Evolutionary conservation across 92 coral and sea anemone genomes (phyloP), one percentile per base, ranked within the genome.

Genomic region (Chrysogorgia sp.): DNA sequence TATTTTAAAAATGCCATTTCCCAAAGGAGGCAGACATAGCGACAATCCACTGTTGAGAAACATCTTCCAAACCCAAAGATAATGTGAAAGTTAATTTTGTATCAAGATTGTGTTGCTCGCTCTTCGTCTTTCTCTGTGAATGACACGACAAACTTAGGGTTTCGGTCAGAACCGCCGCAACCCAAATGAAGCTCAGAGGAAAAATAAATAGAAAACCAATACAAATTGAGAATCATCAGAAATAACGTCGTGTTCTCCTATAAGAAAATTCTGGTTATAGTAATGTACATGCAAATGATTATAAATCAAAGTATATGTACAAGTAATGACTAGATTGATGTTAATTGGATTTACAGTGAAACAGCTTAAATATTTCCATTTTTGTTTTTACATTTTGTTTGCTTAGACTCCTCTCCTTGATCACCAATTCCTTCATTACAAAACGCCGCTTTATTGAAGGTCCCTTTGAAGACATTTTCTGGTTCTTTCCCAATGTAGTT

Each of bases 61-160:
- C 97, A 92, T 41, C 97, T 94, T 13, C 97, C 34, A 91, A 90
- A 41, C 88, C 83, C 67, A 86, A 85, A 53, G 98, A 94, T 68
- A 86, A 83, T 61, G 88, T 89, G 58, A 89, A 89, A n/a, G n/a
- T n/a, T n/a, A 67, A 97, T 89, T 26, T 72, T 94, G 70, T 91
- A 89, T 83, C 91, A 93, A 17, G 92, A 91, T 78, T 94, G 71
- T 86, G 81, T 92, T 72, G 91, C 96, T 40, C 85, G 98, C 55
- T 70, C 88, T 58, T 94, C 98, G 67, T 97, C 97, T 25, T 94
- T 94, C 60, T 76, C 87, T 48, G 81, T 78, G 32, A 88, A 83
- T 80, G 98, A 94, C 79, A 93, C 92, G 22, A 94, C 89, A 35
- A 96, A 91, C 71, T 88, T 82, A 1, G 98, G 98, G 56, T 94